phyloP scores from a whole-genome alignment of 2,888 invertebrate genomes.

The Hanleya hanleyi region DNA sequence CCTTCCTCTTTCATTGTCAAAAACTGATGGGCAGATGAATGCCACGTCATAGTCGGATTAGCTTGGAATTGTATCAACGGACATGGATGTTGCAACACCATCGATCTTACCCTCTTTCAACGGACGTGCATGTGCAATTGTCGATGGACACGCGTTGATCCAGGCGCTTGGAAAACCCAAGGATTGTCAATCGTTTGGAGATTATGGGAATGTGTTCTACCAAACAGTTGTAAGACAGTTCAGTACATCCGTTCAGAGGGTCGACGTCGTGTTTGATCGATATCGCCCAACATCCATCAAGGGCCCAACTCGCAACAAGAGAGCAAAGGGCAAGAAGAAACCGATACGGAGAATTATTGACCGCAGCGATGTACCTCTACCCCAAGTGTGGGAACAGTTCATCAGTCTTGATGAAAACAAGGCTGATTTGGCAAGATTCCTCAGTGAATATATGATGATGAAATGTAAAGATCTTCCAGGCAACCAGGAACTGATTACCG shows the following conservation, averaged over 20 bases:
- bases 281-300: constrained; percentile 11
- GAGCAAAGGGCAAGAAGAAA: neutral
- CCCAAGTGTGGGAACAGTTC: no score
- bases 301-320: neutral
- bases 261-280: constrained; percentile 30
- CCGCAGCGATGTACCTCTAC: neutral
- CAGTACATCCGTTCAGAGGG: neutral
- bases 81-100: no score
- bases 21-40: neutral
- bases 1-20: neutral
- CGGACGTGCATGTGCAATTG: constrained; percentile 1
- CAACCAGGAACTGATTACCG: no score
- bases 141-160: constrained; percentile 32
- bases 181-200: constrained; percentile 21
- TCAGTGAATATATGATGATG: no score
- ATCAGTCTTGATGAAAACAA: no score
- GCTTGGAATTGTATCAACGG: no score
- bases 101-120: no score
- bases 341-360: neutral
- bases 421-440: no score
- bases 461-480: no score
- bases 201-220: constrained; percentile 22
- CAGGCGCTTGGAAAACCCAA: constrained; percentile 27
- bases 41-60: neutral
- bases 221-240: constrained; percentile 16